Base-by-base conservation (phyloP, 2,888 invertebrate species). In the Dendrolimus pini region DNA sequence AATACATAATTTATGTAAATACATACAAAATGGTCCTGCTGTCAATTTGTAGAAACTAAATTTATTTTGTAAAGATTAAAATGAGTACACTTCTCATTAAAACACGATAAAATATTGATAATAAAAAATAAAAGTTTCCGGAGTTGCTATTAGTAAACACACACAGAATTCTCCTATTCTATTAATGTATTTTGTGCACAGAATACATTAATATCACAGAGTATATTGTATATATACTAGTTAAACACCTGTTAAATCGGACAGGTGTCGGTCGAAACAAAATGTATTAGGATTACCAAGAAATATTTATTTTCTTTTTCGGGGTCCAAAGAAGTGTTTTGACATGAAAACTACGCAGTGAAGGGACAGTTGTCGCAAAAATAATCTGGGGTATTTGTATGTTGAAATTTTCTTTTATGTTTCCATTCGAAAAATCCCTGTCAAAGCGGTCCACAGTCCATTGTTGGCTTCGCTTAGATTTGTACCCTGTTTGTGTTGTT, bases 361-460 rank as follows among this genome's bases (percentile, higher is more conserved):
- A 63, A 61, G 60, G 67, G 64, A 66, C 72, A 71, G 67, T 66
- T 69, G 69, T 65, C 70, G 61, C 63, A 65, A 65, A 47, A 77
- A 75, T 77, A 77, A 75, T 76, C 74, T 70, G 62, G 61, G 63
- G 71, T 66, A 71, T 74, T 69, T 67, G 66, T 68, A 66, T 67
- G 69, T 64, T 64, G 70, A 74, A 72, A 73, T 76, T 71, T 76
- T 69, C 74, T 77, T 77, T 78, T 76, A 75, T 78, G 77, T 79
- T 76, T 72, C 65, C 71, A 70, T 74, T 67, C 68, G 68, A 54
- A 54, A 54, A 41, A 70, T 67, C 70, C 69, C 72, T 75, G 74
- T 74, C 66, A 71, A 69, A 70, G 62, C 54, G 58, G 62, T 47
- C 9, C 47, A 47, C 72, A 64, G 68, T 70, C 72, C 68, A 73